These are phyloP conservation scores for Brachionus calyciflorus DNA, from an alignment of 1,140 invertebrate species.

Conservation along the genomic window DNA sequence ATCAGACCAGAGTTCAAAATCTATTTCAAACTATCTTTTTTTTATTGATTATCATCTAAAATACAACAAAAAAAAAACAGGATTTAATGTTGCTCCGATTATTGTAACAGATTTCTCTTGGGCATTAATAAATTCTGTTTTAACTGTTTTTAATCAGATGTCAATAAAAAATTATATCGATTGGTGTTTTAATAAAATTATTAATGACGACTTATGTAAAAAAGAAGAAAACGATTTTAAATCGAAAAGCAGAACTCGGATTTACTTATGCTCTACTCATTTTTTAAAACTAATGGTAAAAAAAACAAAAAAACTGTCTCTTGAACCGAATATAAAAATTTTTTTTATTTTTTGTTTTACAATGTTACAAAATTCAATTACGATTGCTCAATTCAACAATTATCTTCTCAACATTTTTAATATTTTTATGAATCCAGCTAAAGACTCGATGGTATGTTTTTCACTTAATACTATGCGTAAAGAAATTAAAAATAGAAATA, in stretches of 20 bases:
- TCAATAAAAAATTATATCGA: too few species aligned
- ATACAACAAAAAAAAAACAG: too few species aligned
- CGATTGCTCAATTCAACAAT: neutral
- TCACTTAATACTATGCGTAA: neutral
- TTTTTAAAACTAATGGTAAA: constrained; percentile 6
- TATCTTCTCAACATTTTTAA: constrained; percentile 14
- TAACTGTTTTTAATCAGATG: too few species aligned
- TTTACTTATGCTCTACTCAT: constrained; percentile 5
- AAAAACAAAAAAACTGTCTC: neutral
- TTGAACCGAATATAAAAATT: neutral
- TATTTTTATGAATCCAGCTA: neutral
- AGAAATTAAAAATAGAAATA: neutral
- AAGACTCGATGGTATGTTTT: neutral
- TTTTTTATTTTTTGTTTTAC: constrained; percentile 27
- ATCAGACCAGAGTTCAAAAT: constrained; percentile 2
- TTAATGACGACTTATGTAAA: too few species aligned
- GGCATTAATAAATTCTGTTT: too few species aligned
- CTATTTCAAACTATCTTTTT: neutral
- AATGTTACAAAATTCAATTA: constrained; percentile 26
- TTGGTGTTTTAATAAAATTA: too few species aligned
- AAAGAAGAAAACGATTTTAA: too few species aligned
- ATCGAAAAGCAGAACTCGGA: neutral
- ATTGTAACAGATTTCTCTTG: too few species aligned
- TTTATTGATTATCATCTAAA: neutral
- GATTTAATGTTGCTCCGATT: too few species aligned